Conservation (phyloP, 1,140 invertebrate species). For the Whitmania pigra region DNA sequence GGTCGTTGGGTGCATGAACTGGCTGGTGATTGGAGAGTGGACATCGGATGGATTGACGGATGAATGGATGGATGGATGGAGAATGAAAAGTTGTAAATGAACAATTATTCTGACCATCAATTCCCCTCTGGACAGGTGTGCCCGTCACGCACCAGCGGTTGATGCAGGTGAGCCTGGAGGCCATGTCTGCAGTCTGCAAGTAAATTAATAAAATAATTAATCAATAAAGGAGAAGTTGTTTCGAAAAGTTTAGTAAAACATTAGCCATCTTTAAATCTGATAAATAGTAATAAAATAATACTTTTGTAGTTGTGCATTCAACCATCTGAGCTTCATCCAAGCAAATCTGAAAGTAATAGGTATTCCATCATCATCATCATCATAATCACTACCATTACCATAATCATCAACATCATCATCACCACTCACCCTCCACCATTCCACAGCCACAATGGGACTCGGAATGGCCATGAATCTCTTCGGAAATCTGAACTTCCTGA, state of each 20-base stretch:
- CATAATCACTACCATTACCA: not conserved
- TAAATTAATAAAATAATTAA: not conserved
- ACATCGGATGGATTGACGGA: too few relatives aligned
- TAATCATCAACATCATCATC: not conserved
- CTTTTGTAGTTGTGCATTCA: conserved; percentile 49
- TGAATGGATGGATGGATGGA: not conserved
- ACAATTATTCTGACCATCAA: conserved; percentile 44
- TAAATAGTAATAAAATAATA: conserved; percentile 21
- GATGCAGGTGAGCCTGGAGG: conserved; percentile 46
- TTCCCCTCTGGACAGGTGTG: conserved; percentile 56
- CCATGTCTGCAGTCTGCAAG: conserved; percentile 51
- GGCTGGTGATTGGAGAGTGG: too few relatives aligned
- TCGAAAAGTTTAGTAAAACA: not conserved
- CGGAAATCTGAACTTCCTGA: conserved; percentile 45
- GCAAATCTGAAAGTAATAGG: conserved; percentile 45
- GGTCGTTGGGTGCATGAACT: too few relatives aligned
- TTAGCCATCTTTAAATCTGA: not conserved
- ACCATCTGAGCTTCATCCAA: conserved; percentile 74
- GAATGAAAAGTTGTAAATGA: too few relatives aligned
- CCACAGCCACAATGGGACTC: conserved; percentile 52
- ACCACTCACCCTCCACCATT: conserved; percentile 56
- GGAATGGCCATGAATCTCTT: conserved; percentile 50
- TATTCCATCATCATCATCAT: conserved; percentile 2
- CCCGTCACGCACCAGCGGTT: conserved; percentile 67
- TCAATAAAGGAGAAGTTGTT: conserved; percentile 14